Evolutionary conservation across 2,113 vertebrate species (phyloP), one percentile per base, ranked within the genome.

Genomic region (Archilochus colubris): DNA sequence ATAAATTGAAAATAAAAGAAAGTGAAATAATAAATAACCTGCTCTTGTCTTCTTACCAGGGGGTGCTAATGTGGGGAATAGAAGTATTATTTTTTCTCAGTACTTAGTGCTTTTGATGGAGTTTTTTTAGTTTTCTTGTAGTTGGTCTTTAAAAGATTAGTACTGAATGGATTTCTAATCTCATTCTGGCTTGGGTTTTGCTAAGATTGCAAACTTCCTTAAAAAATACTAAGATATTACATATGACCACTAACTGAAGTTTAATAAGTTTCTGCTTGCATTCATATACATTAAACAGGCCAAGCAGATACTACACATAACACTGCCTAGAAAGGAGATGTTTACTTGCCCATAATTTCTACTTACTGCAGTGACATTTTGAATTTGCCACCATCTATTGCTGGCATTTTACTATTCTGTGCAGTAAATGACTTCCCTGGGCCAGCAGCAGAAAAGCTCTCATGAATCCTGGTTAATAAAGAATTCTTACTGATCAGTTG

Each of bases 341-440:
- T 86, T 89, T 93, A 74, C 72, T 70, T 91, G 94, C 54, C 88
- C 93, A 86, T 92, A 46, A 70, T 80, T 94, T 94, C 77, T 94
- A 96, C 96, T 95, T 96, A 95, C 69, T 85, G 51, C 89, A 96
- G 24, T 89, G 92, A 95, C 86, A 89, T 95, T 98, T 97, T 96
- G 97, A 97, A 96, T 96, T 94, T 81, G 53, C 40, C 44, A 64
- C 8, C 10, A 79, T 96, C 61, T 77, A 88, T 80, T 84, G 62
- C 8, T 79, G 53, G 62, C 33, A 84, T 81, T 94, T 89, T 3
- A 43, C 78, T 96, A 67, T 79, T 80, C 63, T 83, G 43, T 67
- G 72, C 66, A 95, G 90, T 64, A 88, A 97, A 94, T 5, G 1
- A 69, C 36, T 75, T 73, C 43, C 50, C 84, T 73, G 54, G 84